Conservation (phyloP, 2,113 vertebrate genomes). For the Neomonachus schauinslandi region DNA sequence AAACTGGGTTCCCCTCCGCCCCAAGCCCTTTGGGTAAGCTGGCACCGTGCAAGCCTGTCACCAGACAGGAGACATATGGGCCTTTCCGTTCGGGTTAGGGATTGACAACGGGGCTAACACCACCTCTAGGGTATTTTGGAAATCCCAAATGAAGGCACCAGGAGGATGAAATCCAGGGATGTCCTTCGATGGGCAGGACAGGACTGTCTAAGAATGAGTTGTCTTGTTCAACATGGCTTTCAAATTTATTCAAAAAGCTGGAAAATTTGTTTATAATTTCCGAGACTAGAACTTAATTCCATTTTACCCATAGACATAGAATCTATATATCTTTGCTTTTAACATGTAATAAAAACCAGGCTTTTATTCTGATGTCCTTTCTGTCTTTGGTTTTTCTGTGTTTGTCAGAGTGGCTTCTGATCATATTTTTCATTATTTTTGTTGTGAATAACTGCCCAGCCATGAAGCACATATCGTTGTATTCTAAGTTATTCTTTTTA, state of each 20-base stretch:
- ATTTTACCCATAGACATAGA: background rate
- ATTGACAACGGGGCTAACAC: background rate
- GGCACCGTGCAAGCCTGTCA: too few species aligned
- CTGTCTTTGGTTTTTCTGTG: background rate
- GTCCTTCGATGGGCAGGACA: background rate
- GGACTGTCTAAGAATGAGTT: too few species aligned
- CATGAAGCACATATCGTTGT: background rate
- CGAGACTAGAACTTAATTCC: background rate
- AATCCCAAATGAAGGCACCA: background rate
- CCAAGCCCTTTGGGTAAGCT: too few species aligned
- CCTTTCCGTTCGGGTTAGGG: background rate
- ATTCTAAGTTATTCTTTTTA: background rate
- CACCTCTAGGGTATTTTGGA: background rate
- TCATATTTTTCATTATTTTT: background rate
- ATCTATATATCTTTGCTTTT: background rate
- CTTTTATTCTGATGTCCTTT: background rate
- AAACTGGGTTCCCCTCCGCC: background rate
- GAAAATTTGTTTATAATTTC: background rate
- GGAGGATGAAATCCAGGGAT: background rate
- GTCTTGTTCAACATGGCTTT: background rate
- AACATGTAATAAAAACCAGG: too few species aligned
- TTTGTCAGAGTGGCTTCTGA: background rate
- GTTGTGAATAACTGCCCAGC: background rate
- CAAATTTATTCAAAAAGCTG: background rate
- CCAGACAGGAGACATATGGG: rapidly evolving